A percentile compares a stretch with the other conserved stretches of the same genome.
Conservation (phyloP, 2,797 vertebrate species). For the Fundulus diaphanus region DNA sequence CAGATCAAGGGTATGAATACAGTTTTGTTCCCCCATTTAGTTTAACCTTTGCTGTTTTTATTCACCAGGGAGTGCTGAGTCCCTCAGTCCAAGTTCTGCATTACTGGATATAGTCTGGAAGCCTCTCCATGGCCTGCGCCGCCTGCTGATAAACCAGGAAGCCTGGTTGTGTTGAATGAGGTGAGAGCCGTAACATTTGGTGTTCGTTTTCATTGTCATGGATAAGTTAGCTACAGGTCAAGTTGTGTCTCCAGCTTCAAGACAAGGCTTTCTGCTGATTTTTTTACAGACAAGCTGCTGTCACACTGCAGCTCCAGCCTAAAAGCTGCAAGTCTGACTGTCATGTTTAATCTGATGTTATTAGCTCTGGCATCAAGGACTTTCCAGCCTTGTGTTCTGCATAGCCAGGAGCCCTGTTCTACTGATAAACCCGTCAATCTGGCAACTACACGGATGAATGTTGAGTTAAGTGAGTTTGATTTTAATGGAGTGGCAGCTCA, state of each 20-base stretch:
- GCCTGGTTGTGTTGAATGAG: conserved; percentile 76
- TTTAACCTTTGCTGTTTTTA: conserved; percentile 40
- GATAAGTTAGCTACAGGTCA: background rate
- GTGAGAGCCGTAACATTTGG: conserved; percentile 50
- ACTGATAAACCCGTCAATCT: conserved; percentile 47
- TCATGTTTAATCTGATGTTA: conserved; percentile 51
- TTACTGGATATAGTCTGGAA: conserved; percentile 70
- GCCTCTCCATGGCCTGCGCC: conserved; percentile 75
- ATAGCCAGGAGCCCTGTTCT: conserved; percentile 34
- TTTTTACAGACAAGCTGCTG: conserved; percentile 32
- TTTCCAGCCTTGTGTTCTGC: conserved; percentile 39
- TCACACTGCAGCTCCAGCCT: conserved; percentile 29
- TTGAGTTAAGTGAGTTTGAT: conserved; percentile 43
- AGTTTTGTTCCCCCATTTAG: background rate
- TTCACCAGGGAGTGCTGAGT: conserved; percentile 64
- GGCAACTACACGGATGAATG: conserved; percentile 32
- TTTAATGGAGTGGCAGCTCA: conserved; percentile 34
- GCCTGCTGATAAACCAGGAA: conserved; percentile 71
- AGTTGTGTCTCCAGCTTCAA: conserved; percentile 7
- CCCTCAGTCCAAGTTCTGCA: conserved; percentile 59
- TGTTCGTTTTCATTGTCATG: background rate
- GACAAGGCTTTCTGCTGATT: conserved; percentile 21
- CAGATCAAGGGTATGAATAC: background rate
- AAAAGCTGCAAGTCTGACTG: conserved; percentile 41
- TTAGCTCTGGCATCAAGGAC: conserved; percentile 55